These are phyloP conservation scores for Phorcus lineatus DNA, from an alignment of 2,888 invertebrate genomes.

Conservation along the genomic window DNA sequence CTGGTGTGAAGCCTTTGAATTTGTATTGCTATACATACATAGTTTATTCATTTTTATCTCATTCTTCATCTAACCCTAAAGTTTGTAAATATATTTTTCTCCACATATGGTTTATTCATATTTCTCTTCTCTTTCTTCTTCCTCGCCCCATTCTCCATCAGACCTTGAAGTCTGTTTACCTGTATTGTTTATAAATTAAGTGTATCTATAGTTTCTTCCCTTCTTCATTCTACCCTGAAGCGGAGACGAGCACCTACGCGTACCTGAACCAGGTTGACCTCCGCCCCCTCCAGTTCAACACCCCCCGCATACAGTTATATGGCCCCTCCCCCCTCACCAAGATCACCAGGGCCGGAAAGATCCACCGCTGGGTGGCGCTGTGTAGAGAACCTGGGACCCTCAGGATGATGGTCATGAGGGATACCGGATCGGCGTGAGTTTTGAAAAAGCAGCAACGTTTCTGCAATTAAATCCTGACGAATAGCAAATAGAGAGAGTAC, in stretches of 20 bases:
- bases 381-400: background rate
- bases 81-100: no score
- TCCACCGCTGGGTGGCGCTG: constrained; percentile 5
- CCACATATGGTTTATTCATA: no score
- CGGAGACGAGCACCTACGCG: background rate
- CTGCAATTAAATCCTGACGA: background rate
- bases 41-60: no score
- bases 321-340: background rate
- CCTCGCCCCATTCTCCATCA: no score
- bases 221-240: background rate
- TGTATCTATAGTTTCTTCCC: no score
- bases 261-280: background rate
- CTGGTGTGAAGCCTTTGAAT: no score
- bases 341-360: constrained; percentile 15
- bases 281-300: background rate
- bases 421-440: background rate
- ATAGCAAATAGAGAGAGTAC: no score
- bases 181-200: no score
- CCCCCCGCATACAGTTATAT: background rate
- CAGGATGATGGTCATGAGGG: constrained; percentile 1
- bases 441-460: background rate
- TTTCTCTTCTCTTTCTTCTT: no score
- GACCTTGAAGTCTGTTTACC: no score
- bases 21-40: no score
- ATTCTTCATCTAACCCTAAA: no score